Conservation (phyloP, 1,140 invertebrate species). For the Coptotermes formosanus region DNA sequence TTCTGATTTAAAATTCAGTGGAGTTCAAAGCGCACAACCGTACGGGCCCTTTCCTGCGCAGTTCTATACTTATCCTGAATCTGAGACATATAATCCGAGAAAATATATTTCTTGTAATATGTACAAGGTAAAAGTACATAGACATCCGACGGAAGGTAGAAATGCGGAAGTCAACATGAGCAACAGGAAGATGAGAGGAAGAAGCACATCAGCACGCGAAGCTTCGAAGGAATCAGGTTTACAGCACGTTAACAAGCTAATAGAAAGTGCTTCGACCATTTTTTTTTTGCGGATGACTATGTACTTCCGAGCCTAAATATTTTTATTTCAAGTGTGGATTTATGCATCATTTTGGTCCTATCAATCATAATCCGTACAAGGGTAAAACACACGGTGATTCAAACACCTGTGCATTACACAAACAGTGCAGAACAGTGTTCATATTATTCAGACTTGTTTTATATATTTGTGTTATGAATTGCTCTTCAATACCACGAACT, state of each 20-base stretch:
- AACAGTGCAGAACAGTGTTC: background rate
- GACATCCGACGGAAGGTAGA: background rate
- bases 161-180: background rate
- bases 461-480: background rate
- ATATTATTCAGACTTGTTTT: background rate
- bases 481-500: too few species aligned
- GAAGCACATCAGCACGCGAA: background rate
- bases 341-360: background rate
- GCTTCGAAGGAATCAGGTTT: background rate
- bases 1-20: too few species aligned
- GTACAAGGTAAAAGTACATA: background rate
- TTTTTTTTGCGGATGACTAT: background rate
- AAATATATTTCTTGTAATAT: background rate
- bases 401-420: background rate
- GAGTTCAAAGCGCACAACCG: background rate
- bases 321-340: background rate
- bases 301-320: background rate
- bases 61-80: background rate
- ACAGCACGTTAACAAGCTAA: background rate
- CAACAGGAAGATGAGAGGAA: background rate
- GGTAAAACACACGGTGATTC: background rate
- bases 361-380: background rate
- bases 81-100: background rate
- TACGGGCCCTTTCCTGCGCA: background rate
- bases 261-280: background rate